Conservation (phyloP, 2,113 vertebrate genomes). For the Mesitornis unicolor region DNA sequence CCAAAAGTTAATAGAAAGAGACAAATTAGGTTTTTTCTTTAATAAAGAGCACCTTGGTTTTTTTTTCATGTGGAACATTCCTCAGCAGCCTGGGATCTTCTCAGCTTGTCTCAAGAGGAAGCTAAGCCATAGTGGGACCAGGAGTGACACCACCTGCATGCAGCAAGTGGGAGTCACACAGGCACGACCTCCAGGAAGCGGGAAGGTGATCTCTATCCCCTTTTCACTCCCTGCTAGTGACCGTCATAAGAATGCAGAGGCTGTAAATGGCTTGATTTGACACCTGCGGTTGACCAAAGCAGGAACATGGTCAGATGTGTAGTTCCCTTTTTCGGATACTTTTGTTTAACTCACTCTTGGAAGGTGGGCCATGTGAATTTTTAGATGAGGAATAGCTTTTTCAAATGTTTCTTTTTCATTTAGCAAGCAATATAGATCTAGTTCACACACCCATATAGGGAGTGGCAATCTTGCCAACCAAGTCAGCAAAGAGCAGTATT, state of each 20-base stretch:
- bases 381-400: neutral
- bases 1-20: neutral
- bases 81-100: neutral
- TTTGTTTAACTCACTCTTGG: neutral
- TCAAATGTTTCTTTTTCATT: neutral
- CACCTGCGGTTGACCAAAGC: neutral
- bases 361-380: neutral
- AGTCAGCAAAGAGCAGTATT: neutral
- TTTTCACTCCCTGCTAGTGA: neutral
- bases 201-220: neutral
- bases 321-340: neutral
- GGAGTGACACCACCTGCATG: neutral
- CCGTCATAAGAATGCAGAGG: neutral
- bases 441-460: neutral
- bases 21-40: fast-evolving
- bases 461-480: neutral
- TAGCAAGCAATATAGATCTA: neutral
- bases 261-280: neutral
- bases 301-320: neutral
- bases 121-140: neutral
- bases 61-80: neutral
- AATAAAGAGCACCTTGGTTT: neutral
- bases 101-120: neutral
- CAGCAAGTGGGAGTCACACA: neutral
- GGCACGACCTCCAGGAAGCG: neutral